Base-by-base conservation (phyloP, 2,113 vertebrate genomes). In the Struthidea cinerea region DNA sequence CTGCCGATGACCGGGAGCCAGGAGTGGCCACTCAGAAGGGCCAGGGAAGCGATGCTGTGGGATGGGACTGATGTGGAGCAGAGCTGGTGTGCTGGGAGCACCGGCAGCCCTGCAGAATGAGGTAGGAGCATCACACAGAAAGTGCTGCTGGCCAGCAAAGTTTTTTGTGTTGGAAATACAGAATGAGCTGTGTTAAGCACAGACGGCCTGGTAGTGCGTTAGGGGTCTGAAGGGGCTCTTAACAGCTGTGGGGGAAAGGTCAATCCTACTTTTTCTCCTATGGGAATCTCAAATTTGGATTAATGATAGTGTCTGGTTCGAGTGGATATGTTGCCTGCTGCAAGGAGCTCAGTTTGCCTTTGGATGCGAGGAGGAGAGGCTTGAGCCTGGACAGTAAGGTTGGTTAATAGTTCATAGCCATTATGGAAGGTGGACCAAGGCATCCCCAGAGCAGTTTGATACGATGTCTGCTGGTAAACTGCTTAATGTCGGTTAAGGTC, bases 1-100 rank as follows among this genome's bases (percentile, higher is more conserved):
- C 41, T 44, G 26, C 39, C 57, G 16, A 35, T 13, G 24, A 27
- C 17, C 0, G 2, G 76, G 44, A 76, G 60, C 60, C 21, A 17
- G 1, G 0, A 35, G 65, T 12, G 49, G 42, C 35, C 22, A 3
- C 84, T 65, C 0, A 0, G 7, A 32, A 27, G 44, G 37, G 18
- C 33, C 16, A 8, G 22, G 27, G 50, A 33, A 13, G 15, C 6
- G 11, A 8, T 55, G 56, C 47, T 1, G 5, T n/a, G 41, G 49
- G 30, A 26, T 73, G 44, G 68, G 68, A 19, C 27, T 59, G 68
- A 6, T 69, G 67, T 4, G 19, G 50, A 77, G 37, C 16, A 0
- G 60, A 22, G 82, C 18, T 24, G 42, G 78, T 22, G 49, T 7
- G 1, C 26, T 11, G 22, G 1, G n/a, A 59, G 47, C 57, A 52